These are phyloP conservation scores for Mellilla xanthometata DNA, from an alignment of 2,888 invertebrate genomes.

Conservation along the genomic window DNA sequence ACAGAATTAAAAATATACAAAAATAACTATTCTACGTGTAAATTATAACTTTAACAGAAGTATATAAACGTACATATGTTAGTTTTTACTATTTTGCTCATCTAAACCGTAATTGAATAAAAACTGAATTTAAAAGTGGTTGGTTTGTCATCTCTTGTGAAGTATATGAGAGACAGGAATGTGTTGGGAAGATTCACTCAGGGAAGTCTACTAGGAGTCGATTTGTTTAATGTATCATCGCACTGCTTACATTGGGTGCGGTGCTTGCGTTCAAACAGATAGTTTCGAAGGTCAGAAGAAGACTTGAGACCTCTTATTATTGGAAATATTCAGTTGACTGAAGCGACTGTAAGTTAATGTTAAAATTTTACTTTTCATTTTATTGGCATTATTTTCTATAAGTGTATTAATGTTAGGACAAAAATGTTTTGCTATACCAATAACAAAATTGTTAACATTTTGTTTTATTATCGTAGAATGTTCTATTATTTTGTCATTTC, in stretches of 20 bases:
- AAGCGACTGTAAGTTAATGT: constrained; percentile 37
- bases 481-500: constrained; percentile 71
- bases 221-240: too few relatives aligned
- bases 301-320: background rate
- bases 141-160: constrained; percentile 2
- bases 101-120: background rate
- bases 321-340: constrained; percentile 35
- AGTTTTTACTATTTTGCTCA: background rate
- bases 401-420: constrained; percentile 56
- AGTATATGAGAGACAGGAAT: constrained; percentile 13
- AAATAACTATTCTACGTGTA: background rate
- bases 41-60: too few relatives aligned
- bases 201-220: too few relatives aligned
- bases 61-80: too few relatives aligned
- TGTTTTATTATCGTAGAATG: constrained; percentile 56
- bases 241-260: too few relatives aligned
- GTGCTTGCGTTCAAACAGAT: too few relatives aligned
- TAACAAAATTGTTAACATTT: constrained; percentile 57
- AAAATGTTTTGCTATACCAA: constrained; percentile 52
- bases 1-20: constrained; percentile 3
- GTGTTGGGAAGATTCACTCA: constrained; percentile 4
- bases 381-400: constrained; percentile 55
- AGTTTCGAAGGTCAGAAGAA: background rate
- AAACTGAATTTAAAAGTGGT: constrained; percentile 5
- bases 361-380: constrained; percentile 39